A percentile compares a stretch with the other conserved stretches of the same genome.
Evolutionary conservation across 1,140 invertebrate species (phyloP).

Genomic region (Micrasema minimum): DNA sequence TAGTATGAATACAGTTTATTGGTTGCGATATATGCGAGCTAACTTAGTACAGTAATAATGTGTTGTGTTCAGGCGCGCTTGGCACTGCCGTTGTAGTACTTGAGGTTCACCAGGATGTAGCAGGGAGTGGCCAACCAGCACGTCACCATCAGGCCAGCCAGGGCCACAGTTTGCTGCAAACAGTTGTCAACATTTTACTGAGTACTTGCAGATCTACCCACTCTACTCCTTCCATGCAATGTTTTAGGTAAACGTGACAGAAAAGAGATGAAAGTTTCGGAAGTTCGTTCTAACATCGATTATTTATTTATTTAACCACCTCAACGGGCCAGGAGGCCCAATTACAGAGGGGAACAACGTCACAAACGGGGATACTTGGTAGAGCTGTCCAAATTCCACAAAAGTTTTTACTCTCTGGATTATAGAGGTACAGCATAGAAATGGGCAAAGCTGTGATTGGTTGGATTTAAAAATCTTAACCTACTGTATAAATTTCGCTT

Average conservation of each 20-base stretch:
- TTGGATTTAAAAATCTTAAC: no score
- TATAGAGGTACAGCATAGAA: no score
- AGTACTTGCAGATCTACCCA: no score
- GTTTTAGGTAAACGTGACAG: neutral
- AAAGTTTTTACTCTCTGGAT: no score
- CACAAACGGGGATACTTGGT: no score
- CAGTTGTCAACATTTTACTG: neutral
- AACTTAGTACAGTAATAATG: neutral
- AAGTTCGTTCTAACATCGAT: neutral
- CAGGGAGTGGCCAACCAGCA: conserved; percentile 30
- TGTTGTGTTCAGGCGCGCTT: neutral
- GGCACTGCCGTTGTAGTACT: conserved; percentile 32
- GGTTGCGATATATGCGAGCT: no score
- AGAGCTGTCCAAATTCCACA: no score
- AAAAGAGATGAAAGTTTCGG: neutral
- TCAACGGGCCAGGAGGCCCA: no score
- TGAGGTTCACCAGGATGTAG: conserved; percentile 7
- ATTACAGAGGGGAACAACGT: neutral
- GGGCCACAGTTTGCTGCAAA: neutral
- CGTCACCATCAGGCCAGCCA: neutral
- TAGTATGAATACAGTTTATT: no score
- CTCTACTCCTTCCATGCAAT: neutral
- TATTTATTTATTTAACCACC: no score
- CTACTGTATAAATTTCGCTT: no score
- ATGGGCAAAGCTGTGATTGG: no score